A percentile compares a stretch with the other conserved stretches of the same genome.
These are phyloP conservation scores for Drosophila yakuba DNA, from an alignment of 1,140 invertebrate species.

Conservation along the genomic window DNA sequence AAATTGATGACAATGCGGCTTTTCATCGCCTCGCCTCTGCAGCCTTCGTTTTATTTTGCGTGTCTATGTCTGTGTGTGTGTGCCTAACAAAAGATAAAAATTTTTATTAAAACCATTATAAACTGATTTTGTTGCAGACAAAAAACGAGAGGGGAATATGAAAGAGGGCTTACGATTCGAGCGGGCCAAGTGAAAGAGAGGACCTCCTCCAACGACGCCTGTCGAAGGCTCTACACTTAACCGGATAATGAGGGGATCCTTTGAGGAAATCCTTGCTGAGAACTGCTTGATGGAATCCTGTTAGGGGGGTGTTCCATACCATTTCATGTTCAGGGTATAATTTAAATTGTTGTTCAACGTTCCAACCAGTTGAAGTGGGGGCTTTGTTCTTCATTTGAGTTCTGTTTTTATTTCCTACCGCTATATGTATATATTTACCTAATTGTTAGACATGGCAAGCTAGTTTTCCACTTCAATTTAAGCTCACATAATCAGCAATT, in stretches of 20 bases:
- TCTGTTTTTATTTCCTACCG: neutral
- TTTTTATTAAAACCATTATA: slow-evolving; percentile 80
- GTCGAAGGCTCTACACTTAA: slow-evolving; percentile 22
- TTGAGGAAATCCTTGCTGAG: slow-evolving; percentile 17
- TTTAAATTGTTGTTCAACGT: neutral
- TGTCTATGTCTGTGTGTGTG: slow-evolving; percentile 27
- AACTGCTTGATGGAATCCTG: slow-evolving; percentile 10
- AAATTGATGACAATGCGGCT: slow-evolving; percentile 82
- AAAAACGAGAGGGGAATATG: slow-evolving; percentile 14
- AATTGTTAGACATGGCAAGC: neutral
- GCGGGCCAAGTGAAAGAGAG: slow-evolving; percentile 17
- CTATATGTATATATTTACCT: neutral
- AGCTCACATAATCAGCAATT: slow-evolving; percentile 14
- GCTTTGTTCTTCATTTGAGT: no score
- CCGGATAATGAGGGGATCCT: slow-evolving; percentile 45
- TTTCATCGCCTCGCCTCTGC: slow-evolving; percentile 66
- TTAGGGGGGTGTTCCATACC: neutral
- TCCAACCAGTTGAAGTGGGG: neutral
- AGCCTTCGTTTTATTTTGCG: neutral
- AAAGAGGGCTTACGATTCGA: slow-evolving; percentile 6
- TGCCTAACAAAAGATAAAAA: slow-evolving; percentile 75
- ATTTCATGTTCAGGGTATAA: no score
- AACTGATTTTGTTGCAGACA: slow-evolving; percentile 56
- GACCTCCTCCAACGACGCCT: slow-evolving; percentile 8
- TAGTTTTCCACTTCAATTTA: neutral